These are phyloP conservation scores for Phyllostomus hastatus DNA, from an alignment of 2,113 vertebrate genomes.

Conservation along the genomic window DNA sequence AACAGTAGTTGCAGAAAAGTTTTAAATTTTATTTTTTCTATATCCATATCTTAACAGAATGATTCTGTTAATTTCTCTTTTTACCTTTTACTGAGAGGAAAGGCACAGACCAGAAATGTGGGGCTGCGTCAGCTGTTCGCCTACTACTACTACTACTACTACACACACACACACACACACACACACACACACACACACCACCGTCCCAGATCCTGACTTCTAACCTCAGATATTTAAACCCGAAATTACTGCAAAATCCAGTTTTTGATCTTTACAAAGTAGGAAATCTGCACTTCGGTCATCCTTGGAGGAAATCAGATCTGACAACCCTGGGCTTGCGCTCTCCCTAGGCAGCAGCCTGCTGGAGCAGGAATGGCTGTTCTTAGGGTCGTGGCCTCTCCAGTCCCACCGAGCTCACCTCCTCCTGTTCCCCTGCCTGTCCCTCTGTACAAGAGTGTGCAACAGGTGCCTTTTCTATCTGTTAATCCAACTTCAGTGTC, in stretches of 20 bases:
- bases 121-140: no score
- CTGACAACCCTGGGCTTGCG: not conserved
- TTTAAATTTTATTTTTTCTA: not conserved
- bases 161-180: no score
- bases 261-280: not conserved
- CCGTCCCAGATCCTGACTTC: not conserved
- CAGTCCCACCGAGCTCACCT: not conserved
- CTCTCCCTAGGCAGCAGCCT: not conserved
- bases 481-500: not conserved
- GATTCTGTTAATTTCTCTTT: not conserved
- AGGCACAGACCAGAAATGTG: not conserved
- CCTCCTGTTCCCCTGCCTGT: not conserved
- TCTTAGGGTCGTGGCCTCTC: fast-evolving
- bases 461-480: not conserved
- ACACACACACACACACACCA: no score
- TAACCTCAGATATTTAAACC: not conserved
- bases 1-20: not conserved
- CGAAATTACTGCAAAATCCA: not conserved
- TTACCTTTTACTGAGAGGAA: not conserved
- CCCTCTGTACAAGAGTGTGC: no score
- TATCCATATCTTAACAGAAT: not conserved
- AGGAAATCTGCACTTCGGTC: not conserved
- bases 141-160: no score
- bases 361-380: not conserved
- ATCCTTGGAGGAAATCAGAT: not conserved